Percentiles rank a stretch among this genome's conserved stretches.
phyloP scores from a whole-genome alignment of 2,113 vertebrate genomes.

The Tachysurus vachellii region DNA sequence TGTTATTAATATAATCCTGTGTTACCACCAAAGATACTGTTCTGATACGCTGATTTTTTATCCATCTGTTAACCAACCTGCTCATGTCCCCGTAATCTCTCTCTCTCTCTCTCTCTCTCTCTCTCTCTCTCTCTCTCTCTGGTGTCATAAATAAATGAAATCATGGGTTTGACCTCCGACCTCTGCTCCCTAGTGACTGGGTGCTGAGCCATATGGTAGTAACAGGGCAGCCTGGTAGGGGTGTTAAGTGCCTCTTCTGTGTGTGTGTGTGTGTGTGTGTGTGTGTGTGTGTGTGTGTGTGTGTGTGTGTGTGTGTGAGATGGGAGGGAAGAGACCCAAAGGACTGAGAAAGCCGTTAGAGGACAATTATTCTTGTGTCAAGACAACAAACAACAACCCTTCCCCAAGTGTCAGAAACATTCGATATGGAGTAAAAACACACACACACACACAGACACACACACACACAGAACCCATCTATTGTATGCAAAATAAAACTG shows the following conservation, averaged over 20 bases:
- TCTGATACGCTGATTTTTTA: too few relatives aligned
- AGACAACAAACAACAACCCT: constrained; percentile 7
- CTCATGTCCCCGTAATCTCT: constrained; percentile 6
- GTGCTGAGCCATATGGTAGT: constrained; percentile 70
- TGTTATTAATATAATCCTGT: neutral
- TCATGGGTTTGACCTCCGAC: constrained; percentile 64
- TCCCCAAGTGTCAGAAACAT: constrained; percentile 24
- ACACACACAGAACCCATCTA: neutral
- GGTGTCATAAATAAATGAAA: constrained; percentile 55
- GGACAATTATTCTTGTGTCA: constrained; percentile 41
- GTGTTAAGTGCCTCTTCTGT: constrained; percentile 50
- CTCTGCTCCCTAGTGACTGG: constrained; percentile 51
- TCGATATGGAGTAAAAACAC: neutral
- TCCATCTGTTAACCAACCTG: constrained; percentile 1
- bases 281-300: constrained; percentile 50
- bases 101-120: neutral
- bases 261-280: constrained; percentile 50
- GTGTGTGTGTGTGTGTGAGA: constrained; percentile 49
- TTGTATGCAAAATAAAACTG: neutral
- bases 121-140: constrained; percentile 15
- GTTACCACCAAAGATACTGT: neutral
- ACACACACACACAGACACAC: constrained; percentile 6
- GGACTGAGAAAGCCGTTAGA: constrained; percentile 31
- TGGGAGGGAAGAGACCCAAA: constrained; percentile 30
- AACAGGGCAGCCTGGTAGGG: constrained; percentile 45